phyloP scores from a whole-genome alignment of 2,797 vertebrate species.

The Phrynocephalus vlangalii region DNA sequence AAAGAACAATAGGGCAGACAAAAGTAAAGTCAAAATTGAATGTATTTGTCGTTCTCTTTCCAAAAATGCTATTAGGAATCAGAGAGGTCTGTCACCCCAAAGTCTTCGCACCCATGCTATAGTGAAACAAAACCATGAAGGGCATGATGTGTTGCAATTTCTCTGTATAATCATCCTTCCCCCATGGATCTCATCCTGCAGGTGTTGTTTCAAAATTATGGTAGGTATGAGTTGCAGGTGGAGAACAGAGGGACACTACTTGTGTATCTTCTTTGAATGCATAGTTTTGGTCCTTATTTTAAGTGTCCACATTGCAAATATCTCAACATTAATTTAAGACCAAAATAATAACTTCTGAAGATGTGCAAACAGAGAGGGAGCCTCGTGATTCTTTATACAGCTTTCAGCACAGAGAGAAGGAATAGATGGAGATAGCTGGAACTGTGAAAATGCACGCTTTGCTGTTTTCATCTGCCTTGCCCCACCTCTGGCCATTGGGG shows the following conservation, averaged over 20 bases:
- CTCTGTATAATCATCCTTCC: too few relatives aligned
- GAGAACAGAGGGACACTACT: not conserved
- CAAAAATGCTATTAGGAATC: not conserved
- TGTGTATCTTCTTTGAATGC: too few relatives aligned
- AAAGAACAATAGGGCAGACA: not conserved
- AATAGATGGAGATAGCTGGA: too few relatives aligned
- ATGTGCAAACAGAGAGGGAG: constrained; percentile 17
- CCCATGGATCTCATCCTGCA: not conserved
- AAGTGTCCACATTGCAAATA: not conserved
- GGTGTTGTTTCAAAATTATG: not conserved
- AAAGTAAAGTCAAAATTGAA: not conserved
- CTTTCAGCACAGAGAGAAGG: not conserved
- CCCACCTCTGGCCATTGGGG: not conserved
- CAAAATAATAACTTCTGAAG: constrained; percentile 7
- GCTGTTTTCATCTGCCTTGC: not conserved
- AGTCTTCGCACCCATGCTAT: not conserved
- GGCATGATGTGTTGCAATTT: not conserved
- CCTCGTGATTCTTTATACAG: not conserved
- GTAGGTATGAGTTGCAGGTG: too few relatives aligned
- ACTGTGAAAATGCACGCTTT: not conserved
- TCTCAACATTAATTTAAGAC: not conserved
- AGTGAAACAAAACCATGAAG: not conserved
- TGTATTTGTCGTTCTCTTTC: not conserved
- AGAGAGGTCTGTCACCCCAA: not conserved
- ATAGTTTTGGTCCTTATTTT: not conserved